Base-by-base conservation (phyloP, 2,113 vertebrate genomes). In the Ascaphus truei region DNA sequence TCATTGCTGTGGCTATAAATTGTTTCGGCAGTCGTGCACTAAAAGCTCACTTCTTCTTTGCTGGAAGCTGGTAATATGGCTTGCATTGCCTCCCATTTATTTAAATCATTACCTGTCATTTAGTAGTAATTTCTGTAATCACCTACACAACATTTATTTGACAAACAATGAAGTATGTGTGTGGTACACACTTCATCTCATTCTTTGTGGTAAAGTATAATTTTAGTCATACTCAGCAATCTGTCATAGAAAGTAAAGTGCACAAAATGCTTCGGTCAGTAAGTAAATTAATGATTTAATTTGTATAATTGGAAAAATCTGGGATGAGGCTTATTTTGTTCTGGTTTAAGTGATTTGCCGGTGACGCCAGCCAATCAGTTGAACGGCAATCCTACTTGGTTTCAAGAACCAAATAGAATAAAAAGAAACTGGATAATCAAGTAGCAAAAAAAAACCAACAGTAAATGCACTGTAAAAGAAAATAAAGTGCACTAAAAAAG, bases 81-180 rank as follows among this genome's bases (percentile, higher is more conserved):
- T 18, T 25, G 3, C 48, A 53, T 55, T 65, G 53, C 15, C 34
- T 11, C 16, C 62, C 16, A 52, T 30, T 65, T 50, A 53, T 10
- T n/a, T 18, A 34, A 67, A 67, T 67, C 43, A 67, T 57, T 56
- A 57, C 26, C 64, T 45, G 52, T 43, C 64, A 67, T n/a, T 57
- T 29, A 15, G 6, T 20, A 4, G 52, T 43, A 67, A 67, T 57
- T 57, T 52, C 36, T 53, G 64, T 25, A 25, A 53, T 51, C 61
- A 34, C 43, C 61, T 47, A 11, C 18, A 12, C 30, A 31, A n/a
- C 18, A 50, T 18, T 37, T 16, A 50, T 18, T 37, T 16, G 11
- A 10, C 39, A 43, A 43, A 12, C 39, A 43, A 43, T 43, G 39
- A 43, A 16, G 15, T 43, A 6, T 43, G 39, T 43, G n/a, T 43